phyloP scores from a whole-genome alignment of 2,888 invertebrate species.

The Panzeria rudis region DNA sequence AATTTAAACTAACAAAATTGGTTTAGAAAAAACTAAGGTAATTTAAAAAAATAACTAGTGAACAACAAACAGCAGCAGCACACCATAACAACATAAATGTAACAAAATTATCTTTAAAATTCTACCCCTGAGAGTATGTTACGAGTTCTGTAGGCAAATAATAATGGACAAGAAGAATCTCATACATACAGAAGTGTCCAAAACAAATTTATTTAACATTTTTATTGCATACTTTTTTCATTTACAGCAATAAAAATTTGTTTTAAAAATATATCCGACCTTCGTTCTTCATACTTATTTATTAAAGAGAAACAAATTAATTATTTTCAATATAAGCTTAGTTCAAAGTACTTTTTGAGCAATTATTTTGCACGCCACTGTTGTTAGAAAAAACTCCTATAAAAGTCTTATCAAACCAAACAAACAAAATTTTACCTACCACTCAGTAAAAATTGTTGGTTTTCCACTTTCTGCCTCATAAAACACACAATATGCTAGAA shows the following conservation, averaged over 20 bases:
- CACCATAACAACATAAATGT: not conserved
- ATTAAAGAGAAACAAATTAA: not conserved
- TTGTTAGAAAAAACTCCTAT: not conserved
- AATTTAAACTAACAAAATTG: not conserved
- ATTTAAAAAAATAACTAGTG: not conserved
- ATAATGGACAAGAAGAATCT: not conserved
- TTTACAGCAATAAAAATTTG: too few species aligned
- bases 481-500: constrained; percentile 17
- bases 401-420: not conserved
- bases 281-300: not conserved
- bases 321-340: not conserved
- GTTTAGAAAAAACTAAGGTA: not conserved
- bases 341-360: not conserved
- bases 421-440: not conserved
- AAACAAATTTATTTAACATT: not conserved
- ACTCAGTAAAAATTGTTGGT: not conserved
- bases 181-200: not conserved
- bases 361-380: not conserved
- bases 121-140: constrained; percentile 55
- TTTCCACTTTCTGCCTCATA: constrained; percentile 42
- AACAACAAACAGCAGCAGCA: not conserved
- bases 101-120: constrained; percentile 13
- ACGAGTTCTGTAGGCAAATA: constrained; percentile 48
- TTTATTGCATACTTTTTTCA: too few species aligned
- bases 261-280: too few species aligned